phyloP scores from a whole-genome alignment of 1,140 invertebrate species.

The Diorhabda carinulata region DNA sequence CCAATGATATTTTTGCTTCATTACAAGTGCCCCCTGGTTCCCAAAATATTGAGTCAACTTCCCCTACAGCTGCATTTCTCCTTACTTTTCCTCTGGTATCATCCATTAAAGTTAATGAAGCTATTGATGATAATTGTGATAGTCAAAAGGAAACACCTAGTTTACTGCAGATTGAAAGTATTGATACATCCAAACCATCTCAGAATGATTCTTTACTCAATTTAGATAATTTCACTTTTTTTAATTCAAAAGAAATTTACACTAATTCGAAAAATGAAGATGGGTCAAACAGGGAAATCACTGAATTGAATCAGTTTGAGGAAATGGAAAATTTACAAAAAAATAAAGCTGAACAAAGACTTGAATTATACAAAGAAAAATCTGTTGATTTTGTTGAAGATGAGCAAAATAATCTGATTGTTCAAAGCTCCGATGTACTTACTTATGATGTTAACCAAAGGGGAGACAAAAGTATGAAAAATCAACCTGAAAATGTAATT shows the following conservation, averaged over 20 bases:
- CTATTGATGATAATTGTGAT: slow-evolving; percentile 55
- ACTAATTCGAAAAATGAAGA: neutral
- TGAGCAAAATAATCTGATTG: too few species aligned
- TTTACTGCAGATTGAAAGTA: slow-evolving; percentile 59
- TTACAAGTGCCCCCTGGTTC: slow-evolving; percentile 59
- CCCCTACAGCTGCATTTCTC: slow-evolving; percentile 72
- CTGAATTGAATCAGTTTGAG: neutral
- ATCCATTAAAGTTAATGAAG: slow-evolving; percentile 55
- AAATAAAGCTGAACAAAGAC: neutral
- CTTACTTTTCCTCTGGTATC: slow-evolving; percentile 71
- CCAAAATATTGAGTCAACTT: slow-evolving; percentile 64
- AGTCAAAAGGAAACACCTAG: slow-evolving; percentile 54
- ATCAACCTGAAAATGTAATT: too few species aligned
- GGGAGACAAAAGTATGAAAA: too few species aligned
- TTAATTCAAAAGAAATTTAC: slow-evolving; percentile 35
- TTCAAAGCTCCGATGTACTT: too few species aligned
- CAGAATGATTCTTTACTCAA: slow-evolving; percentile 42
- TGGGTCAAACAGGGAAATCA: neutral
- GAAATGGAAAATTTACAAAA: neutral
- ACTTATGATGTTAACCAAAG: too few species aligned
- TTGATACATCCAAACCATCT: slow-evolving; percentile 52
- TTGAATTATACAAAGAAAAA: neutral
- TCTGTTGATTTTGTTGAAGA: too few species aligned
- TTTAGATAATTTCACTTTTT: slow-evolving; percentile 44
- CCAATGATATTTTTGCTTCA: slow-evolving; percentile 69